Evolutionary conservation across 2,113 vertebrate species (phyloP).

Genomic region (Peromyscus leucopus): DNA sequence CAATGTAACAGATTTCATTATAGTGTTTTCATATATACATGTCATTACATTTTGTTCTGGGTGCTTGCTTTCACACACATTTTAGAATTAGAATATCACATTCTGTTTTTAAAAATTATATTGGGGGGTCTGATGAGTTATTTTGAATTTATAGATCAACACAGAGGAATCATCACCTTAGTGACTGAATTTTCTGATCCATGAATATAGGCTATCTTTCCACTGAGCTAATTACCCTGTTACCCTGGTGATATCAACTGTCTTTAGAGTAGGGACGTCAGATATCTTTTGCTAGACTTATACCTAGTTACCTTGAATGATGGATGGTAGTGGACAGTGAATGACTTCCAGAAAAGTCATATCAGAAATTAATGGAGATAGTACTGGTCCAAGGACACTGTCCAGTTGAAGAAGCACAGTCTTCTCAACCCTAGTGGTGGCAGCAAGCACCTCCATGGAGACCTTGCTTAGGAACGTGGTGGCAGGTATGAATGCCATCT

Average conservation of each 20-base stretch:
- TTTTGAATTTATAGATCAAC: constrained; percentile 14
- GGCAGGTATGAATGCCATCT: background rate
- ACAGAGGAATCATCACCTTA: background rate
- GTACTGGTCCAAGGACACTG: background rate
- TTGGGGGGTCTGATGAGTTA: background rate
- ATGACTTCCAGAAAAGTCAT: background rate
- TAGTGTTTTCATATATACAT: background rate
- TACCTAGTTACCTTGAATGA: background rate
- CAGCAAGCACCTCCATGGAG: background rate
- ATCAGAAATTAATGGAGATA: background rate
- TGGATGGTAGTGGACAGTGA: background rate
- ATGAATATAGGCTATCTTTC: background rate
- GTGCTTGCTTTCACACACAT: background rate
- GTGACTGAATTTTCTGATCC: background rate
- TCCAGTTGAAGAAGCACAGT: background rate
- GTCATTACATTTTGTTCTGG: background rate
- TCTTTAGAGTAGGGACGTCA: background rate
- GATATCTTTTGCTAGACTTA: background rate
- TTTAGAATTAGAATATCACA: constrained; percentile 8
- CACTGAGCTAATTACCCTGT: background rate
- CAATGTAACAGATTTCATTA: background rate
- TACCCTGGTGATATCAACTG: background rate
- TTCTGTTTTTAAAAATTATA: background rate
- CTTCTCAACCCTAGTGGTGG: too few relatives aligned
- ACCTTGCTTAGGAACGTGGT: background rate